A percentile compares a stretch with the other conserved stretches of the same genome.
Conservation (phyloP, 2,888 invertebrate species). For the Mesochorus sp. region DNA sequence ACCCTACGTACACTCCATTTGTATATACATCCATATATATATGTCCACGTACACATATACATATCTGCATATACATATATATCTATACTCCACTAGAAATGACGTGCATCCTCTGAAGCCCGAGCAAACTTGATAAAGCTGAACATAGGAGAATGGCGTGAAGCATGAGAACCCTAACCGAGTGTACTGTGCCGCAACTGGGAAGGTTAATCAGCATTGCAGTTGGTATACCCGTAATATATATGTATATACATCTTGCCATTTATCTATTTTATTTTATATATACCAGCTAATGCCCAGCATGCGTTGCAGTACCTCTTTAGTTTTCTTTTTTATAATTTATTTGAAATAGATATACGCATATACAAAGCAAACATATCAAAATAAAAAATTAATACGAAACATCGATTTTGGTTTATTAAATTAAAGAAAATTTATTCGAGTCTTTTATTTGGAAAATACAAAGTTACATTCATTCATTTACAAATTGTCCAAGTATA, state of each 20-base stretch:
- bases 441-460: too few relatives aligned
- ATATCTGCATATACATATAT: slow-evolving; percentile 49
- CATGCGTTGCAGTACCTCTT: too few relatives aligned
- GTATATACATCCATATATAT: neutral
- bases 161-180: slow-evolving; percentile 65
- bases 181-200: slow-evolving; percentile 42
- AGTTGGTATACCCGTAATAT: neutral
- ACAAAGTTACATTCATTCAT: too few relatives aligned
- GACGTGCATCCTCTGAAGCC: slow-evolving; percentile 8
- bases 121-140: slow-evolving; percentile 28
- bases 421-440: too few relatives aligned
- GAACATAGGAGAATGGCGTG: slow-evolving; percentile 27
- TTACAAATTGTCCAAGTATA: too few relatives aligned
- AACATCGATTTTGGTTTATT: too few relatives aligned
- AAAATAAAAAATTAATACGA: too few relatives aligned
- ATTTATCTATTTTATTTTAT: neutral
- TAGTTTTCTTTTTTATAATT: too few relatives aligned
- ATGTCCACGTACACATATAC: slow-evolving; percentile 22
- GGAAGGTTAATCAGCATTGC: slow-evolving; percentile 24
- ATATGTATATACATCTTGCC: neutral
- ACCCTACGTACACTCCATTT: slow-evolving; percentile 20
- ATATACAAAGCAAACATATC: too few relatives aligned
- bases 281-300: neutral
- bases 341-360: too few relatives aligned
- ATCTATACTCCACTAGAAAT: too few relatives aligned